phyloP scores from a whole-genome alignment of 2,113 vertebrate genomes.

The Peromyscus maniculatus region DNA sequence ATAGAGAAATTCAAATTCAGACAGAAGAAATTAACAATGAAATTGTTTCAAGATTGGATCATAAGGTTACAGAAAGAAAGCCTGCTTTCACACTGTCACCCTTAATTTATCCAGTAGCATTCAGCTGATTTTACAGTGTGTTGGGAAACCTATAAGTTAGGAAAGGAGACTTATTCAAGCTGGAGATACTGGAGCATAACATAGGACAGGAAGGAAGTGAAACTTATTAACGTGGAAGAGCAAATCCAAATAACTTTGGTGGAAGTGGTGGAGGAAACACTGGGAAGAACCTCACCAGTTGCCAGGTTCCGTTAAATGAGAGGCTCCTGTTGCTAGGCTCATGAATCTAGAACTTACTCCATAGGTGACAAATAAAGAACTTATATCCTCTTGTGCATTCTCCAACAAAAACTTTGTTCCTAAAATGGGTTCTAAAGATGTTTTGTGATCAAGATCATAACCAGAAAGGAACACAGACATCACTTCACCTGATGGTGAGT shows the following conservation, averaged over 20 bases:
- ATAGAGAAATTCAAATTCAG: no score
- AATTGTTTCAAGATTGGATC: no score
- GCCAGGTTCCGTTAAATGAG: not conserved
- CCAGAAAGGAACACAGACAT: not conserved
- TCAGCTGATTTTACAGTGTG: no score
- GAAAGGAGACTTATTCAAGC: not conserved
- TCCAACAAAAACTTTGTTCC: not conserved
- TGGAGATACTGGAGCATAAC: not conserved
- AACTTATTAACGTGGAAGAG: not conserved
- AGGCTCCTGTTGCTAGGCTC: constrained; percentile 40
- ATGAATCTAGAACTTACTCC: constrained; percentile 18
- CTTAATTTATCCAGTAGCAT: no score
- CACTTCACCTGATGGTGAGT: not conserved
- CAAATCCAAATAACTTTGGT: not conserved
- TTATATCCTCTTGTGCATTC: not conserved
- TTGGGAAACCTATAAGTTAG: not conserved
- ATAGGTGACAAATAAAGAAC: not conserved
- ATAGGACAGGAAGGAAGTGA: not conserved
- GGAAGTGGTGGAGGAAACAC: not conserved
- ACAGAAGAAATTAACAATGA: no score
- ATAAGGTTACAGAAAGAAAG: no score
- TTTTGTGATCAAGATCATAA: not conserved
- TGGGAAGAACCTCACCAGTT: not conserved
- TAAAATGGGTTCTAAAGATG: not conserved
- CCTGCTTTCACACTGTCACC: no score